Base-by-base conservation (phyloP, 64 coral and sea anemone species). In the Stylophora pistillata region DNA sequence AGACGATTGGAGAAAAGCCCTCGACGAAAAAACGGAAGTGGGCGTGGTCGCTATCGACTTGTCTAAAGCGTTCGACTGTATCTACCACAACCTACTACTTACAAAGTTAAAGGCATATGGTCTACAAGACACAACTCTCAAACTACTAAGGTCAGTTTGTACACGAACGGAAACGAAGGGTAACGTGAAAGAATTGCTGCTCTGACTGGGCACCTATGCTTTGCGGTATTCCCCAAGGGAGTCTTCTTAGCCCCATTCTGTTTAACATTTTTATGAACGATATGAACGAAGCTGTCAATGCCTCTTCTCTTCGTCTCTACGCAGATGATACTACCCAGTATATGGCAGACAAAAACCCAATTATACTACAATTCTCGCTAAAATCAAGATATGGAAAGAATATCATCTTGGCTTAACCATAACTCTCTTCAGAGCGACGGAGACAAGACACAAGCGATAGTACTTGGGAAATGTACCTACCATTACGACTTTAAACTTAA, bases 1-100 rank as follows among this genome's bases (percentile, higher is more conserved):
- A 53, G 83, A 72, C 21, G 83, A 86, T 41, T 86, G 65, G 83
- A 47, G 83, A 55, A 4, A 16, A 2, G 14, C 61, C 4, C 83
- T 86, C 13, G 83, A 73, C 18, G 23, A 86, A 58, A 86, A 74
- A 47, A 13, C 73, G 30, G 71, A 74, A 26, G 69, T 89, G 56
- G 76, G 76, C 27, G 76, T 81, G 7, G 77, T 81, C 17, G 76
- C 76, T 30, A 89, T 89, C 55, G 88, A 89, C 30, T 58, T 89
- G 28, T 89, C 88, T 5, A 89, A 81, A 71, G 77, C 77, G 10
- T 89, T 89, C 41, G 88, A 89, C 58, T 79, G 78, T 29, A 81
- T 81, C 13, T 81, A 57, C 60, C 78, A 81, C 26, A 81, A 81
- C 62, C 32, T 57, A 61, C 56, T 61, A 14, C 60, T 61, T 12